A percentile compares a stretch with the other conserved stretches of the same genome.
Conservation (phyloP, 2,113 vertebrate genomes). For the Nettapus auritus region DNA sequence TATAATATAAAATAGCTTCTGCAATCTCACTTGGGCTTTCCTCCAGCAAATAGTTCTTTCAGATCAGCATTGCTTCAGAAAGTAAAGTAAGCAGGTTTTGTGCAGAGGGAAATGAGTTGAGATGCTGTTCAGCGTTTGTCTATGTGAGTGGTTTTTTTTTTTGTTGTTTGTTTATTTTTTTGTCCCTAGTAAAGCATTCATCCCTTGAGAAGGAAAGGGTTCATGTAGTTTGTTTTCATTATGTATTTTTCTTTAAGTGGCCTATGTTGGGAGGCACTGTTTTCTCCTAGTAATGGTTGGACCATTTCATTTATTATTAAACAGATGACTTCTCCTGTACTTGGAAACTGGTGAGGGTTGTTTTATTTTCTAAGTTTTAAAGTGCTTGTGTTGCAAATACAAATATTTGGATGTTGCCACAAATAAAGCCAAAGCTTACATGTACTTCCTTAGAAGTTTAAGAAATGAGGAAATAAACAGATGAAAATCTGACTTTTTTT, state of each 20-base stretch:
- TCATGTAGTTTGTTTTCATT: neutral
- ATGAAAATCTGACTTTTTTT: neutral
- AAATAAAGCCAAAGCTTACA: neutral
- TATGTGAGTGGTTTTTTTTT: no score
- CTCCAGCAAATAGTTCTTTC: neutral
- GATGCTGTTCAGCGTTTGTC: neutral
- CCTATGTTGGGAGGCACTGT: neutral
- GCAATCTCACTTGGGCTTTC: neutral
- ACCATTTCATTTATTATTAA: neutral
- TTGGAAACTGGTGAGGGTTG: neutral
- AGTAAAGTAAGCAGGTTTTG: neutral
- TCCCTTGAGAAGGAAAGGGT: neutral
- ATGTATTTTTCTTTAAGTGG: neutral
- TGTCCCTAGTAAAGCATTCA: neutral
- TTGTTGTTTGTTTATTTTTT: no score
- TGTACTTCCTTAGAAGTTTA: neutral
- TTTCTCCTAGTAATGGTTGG: neutral
- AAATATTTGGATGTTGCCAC: neutral
- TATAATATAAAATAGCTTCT: neutral
- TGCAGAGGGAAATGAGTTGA: neutral
- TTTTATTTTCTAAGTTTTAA: neutral
- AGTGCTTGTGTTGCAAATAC: neutral
- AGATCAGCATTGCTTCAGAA: neutral
- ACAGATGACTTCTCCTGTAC: neutral
- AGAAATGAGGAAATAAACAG: neutral